Conservation (phyloP, 2,797 vertebrate genomes). For the Pipistrellus pygmaeus region DNA sequence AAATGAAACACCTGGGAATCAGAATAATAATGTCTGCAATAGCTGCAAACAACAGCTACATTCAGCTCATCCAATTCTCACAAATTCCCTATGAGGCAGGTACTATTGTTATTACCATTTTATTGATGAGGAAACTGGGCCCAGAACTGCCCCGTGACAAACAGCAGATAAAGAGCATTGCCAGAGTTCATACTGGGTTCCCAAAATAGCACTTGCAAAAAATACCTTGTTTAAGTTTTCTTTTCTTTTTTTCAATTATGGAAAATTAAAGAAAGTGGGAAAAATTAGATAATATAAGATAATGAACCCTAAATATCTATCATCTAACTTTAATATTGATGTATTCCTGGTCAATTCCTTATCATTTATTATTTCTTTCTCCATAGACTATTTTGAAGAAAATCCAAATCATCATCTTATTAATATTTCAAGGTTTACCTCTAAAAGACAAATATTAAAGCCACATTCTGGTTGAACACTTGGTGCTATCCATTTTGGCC, state of each 20-base stretch:
- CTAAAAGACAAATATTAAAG: constrained; percentile 17
- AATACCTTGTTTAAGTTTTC: background rate
- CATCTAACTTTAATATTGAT: background rate
- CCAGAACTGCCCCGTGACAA: background rate
- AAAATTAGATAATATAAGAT: background rate
- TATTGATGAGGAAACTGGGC: background rate
- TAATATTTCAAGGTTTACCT: background rate
- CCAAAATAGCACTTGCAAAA: background rate
- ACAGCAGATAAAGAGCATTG: background rate
- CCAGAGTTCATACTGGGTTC: background rate
- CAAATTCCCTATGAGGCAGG: background rate
- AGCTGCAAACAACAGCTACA: too few species aligned
- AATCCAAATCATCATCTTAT: background rate
- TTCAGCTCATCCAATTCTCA: background rate
- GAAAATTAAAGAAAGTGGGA: background rate
- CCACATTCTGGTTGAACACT: background rate
- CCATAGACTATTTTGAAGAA: constrained; percentile 25
- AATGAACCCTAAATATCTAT: background rate
- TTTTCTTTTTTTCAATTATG: background rate
- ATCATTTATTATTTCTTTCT: background rate
- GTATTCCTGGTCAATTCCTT: background rate
- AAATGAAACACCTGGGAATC: background rate
- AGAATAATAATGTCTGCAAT: background rate
- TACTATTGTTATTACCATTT: background rate
- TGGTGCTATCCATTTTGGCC: background rate